These are phyloP conservation scores for Aythya baeri DNA, from an alignment of 2,113 vertebrate species.

Conservation along the genomic window DNA sequence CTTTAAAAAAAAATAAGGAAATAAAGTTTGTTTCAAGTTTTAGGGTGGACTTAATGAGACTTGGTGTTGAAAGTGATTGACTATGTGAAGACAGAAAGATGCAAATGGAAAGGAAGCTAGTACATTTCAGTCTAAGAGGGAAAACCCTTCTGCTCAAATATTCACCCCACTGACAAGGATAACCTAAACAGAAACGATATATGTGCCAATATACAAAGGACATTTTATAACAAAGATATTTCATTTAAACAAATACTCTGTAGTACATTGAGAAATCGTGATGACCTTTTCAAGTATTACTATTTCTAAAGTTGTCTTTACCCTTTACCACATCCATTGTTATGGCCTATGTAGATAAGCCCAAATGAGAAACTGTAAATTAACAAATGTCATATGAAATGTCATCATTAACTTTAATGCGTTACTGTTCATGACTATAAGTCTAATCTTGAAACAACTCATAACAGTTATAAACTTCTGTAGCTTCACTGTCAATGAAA, in stretches of 20 bases:
- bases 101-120: background rate
- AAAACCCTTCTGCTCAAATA: background rate
- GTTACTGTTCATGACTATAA: conserved; percentile 19
- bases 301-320: conserved; percentile 45
- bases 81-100: background rate
- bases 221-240: background rate
- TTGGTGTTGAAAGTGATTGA: background rate
- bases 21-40: background rate
- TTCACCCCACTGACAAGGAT: background rate
- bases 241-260: conserved; percentile 58
- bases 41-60: conserved; percentile 12
- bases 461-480: background rate
- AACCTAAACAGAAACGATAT: background rate
- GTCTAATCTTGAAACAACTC: conserved; percentile 35
- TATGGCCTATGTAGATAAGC: conserved; percentile 15
- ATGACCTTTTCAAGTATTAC: conserved; percentile 56
- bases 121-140: background rate
- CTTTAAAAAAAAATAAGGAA: background rate
- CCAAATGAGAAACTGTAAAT: conserved; percentile 43
- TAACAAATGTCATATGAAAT: conserved; percentile 58
- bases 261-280: conserved; percentile 37
- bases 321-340: conserved; percentile 49
- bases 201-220: background rate
- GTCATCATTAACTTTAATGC: conserved; percentile 53
- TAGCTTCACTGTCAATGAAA: background rate